Percentiles rank a stretch among this genome's conserved stretches.
Conservation (phyloP, 2,113 vertebrate species). For the Choloepus hoffmanni region DNA sequence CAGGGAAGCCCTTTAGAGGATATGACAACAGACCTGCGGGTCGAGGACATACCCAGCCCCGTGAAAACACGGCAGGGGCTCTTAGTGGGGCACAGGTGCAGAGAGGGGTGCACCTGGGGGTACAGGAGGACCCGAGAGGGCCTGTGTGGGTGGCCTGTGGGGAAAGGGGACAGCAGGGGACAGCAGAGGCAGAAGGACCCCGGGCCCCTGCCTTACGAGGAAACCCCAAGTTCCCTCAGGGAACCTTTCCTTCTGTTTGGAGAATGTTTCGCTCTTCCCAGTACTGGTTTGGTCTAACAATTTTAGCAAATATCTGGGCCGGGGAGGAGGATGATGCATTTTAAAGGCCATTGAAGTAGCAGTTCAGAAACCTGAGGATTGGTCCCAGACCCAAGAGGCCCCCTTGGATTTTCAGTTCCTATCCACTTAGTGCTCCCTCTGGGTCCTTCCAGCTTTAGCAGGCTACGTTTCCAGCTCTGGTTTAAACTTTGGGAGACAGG, state of each 20-base stretch:
- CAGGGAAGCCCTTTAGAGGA: too few relatives aligned
- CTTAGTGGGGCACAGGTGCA: neutral
- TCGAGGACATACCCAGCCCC: too few relatives aligned
- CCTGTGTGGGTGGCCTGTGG: rapidly evolving
- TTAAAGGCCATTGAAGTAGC: neutral
- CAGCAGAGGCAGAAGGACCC: neutral
- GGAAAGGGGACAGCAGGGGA: neutral
- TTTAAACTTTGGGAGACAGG: neutral
- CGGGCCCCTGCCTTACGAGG: neutral
- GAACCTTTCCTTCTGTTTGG: neutral
- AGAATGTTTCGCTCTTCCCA: neutral
- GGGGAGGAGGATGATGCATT: neutral
- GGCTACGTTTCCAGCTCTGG: neutral
- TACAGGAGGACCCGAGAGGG: too few relatives aligned
- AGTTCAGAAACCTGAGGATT: neutral
- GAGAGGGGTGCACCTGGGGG: neutral
- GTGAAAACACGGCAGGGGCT: too few relatives aligned
- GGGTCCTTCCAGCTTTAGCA: too few relatives aligned
- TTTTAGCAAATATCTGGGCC: neutral
- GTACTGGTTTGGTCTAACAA: neutral
- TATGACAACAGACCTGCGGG: too few relatives aligned
- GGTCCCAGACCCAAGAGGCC: neutral
- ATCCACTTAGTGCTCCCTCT: neutral
- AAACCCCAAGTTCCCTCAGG: neutral
- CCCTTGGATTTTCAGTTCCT: neutral